Evolutionary conservation across 2,888 invertebrate species (phyloP), one percentile per base, ranked within the genome.

Genomic region (Sepiola atlantica): DNA sequence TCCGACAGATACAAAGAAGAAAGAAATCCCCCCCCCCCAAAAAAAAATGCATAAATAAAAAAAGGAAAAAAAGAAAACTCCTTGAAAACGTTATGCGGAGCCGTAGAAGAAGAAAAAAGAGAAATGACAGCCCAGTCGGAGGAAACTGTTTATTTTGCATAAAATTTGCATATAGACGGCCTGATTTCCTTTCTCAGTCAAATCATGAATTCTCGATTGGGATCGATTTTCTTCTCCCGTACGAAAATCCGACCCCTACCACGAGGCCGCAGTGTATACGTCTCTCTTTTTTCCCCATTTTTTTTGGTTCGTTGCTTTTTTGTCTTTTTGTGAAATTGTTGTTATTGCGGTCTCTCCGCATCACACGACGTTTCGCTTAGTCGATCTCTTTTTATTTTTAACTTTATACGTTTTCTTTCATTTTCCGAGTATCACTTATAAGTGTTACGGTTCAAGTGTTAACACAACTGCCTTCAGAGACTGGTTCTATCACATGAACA

Each of bases 71-170:
- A n/a, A 32, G 3, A 77, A n/a, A 77, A 77, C 77, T 77, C 45
- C 45, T 2, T 77, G n/a, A 77, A 77, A 77, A n/a, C n/a, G n/a
- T 77, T 77, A n/a, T 77, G 77, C 77, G 77, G 77, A 45, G 45
- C 45, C 45, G 8, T 77, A 77, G n/a, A 18, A 77, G n/a, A 77
- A n/a, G n/a, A n/a, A 77, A n/a, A n/a, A 77, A 77, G 77, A 77
- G 32, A 77, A 77, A 77, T 77, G 77, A 77, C 77, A 77, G 77
- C 77, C n/a, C 77, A n/a, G 77, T 77, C 77, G 77, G n/a, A 77
- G 77, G 77, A 77, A 77, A 77, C 77, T 77, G 77, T 77, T 77
- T 77, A 77, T 77, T 77, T 77, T 77, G 77, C 77, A 77, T 77
- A 77, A 77, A 77, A 77, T 77, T 77, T 77, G 77, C 77, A 77